Evolutionary conservation across 1,140 invertebrate genomes (phyloP).

Genomic region (Pseudomyrmex dendroicus): DNA sequence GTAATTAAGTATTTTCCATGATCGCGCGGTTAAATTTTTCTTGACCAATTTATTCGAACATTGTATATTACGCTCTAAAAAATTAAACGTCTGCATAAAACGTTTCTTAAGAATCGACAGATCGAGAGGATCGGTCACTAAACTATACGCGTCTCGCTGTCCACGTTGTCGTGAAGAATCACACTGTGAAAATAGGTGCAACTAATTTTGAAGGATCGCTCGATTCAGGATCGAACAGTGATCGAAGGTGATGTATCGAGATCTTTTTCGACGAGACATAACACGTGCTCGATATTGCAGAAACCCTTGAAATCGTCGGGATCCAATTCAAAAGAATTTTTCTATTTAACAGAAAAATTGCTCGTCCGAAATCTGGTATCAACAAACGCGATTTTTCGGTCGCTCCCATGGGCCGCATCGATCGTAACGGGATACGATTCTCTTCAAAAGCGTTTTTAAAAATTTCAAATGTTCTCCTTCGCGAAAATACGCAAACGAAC

Average conservation of each 20-base stretch:
- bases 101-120: conserved; percentile 9
- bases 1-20: too few species aligned
- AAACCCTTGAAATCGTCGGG: conserved; percentile 6
- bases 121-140: background rate
- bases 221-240: conserved; percentile 51
- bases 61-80: background rate
- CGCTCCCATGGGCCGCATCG: conserved; percentile 64
- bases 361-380: conserved; percentile 18
- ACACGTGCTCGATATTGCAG: conserved; percentile 45
- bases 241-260: conserved; percentile 77
- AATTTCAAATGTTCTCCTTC: background rate
- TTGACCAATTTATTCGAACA: background rate
- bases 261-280: background rate
- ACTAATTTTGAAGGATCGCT: conserved; percentile 34
- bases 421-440: conserved; percentile 30
- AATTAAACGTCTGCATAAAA: background rate
- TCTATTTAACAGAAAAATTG: conserved; percentile 7
- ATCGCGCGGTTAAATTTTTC: too few species aligned
- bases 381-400: background rate
- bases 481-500: background rate
- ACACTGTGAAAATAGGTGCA: conserved; percentile 23
- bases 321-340: conserved; percentile 16
- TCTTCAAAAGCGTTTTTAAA: background rate
- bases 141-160: background rate
- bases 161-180: conserved; percentile 34